phyloP scores from a whole-genome alignment of 2,797 vertebrate genomes.

The Leptodactylus fallax region DNA sequence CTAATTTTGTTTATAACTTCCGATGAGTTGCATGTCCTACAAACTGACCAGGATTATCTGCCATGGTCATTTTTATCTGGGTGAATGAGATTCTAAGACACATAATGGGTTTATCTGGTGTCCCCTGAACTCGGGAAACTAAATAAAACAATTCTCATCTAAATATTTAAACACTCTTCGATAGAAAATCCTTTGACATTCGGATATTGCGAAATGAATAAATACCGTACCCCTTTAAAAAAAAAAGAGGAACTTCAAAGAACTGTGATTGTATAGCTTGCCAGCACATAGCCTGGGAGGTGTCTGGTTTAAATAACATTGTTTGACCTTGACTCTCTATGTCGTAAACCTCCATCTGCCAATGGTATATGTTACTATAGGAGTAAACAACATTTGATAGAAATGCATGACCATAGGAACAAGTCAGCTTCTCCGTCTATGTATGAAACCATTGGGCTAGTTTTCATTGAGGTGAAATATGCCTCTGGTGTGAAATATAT shows the following conservation, averaged over 20 bases:
- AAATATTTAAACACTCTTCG: slow-evolving; percentile 35
- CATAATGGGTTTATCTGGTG: neutral
- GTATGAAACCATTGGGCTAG: slow-evolving; percentile 31
- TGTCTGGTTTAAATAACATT: slow-evolving; percentile 53
- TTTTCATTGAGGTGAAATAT: slow-evolving; percentile 68
- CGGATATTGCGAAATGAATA: neutral
- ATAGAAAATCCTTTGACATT: neutral
- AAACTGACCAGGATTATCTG: neutral
- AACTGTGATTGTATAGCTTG: neutral
- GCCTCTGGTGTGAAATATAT: slow-evolving; percentile 72
- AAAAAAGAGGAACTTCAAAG: neutral
- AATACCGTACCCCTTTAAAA: slow-evolving; percentile 19
- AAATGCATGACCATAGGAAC: slow-evolving; percentile 13
- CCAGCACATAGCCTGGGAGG: slow-evolving; percentile 24
- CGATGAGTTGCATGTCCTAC: neutral
- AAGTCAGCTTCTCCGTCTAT: slow-evolving; percentile 6
- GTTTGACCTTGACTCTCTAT: slow-evolving; percentile 46
- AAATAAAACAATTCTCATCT: neutral
- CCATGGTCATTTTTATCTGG: neutral
- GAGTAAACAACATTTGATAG: slow-evolving; percentile 28
- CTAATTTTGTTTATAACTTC: neutral
- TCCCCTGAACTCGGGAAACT: neutral
- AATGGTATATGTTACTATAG: slow-evolving; percentile 38
- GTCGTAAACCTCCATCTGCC: slow-evolving; percentile 39
- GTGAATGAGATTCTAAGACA: neutral